A percentile compares a stretch with the other conserved stretches of the same genome.
Conservation (phyloP, 1,140 invertebrate genomes). For the Hylyphantes graminicola region DNA sequence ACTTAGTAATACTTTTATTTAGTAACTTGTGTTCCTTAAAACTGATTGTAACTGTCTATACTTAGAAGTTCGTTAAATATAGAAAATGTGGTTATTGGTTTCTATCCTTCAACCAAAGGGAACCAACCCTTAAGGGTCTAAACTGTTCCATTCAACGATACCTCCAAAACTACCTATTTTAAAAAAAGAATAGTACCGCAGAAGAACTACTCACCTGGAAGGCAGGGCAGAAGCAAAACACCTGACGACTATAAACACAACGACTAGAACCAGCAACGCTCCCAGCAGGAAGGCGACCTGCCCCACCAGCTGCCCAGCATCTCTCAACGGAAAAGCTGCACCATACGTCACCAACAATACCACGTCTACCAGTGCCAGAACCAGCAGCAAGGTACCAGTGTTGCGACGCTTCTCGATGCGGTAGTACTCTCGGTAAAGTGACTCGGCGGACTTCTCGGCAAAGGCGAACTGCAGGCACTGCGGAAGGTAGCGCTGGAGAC, state of each 20-base stretch:
- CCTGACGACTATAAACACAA: slow-evolving; percentile 24
- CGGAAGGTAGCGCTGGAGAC: slow-evolving; percentile 64
- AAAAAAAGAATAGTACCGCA: no score
- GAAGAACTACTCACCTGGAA: slow-evolving; percentile 7
- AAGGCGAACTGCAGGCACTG: slow-evolving; percentile 64
- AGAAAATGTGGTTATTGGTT: no score
- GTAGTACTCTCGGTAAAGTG: slow-evolving; percentile 65
- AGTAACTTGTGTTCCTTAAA: no score
- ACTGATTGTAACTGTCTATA: no score
- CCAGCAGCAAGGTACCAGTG: slow-evolving; percentile 61
- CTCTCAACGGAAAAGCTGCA: background rate
- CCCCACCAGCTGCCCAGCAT: background rate
- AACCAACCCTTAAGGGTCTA: no score
- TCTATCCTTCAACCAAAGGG: no score
- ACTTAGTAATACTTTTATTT: no score
- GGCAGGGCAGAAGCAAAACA: slow-evolving; percentile 26
- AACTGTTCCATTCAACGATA: no score
- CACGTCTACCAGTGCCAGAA: slow-evolving; percentile 61
- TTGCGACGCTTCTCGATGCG: slow-evolving; percentile 64
- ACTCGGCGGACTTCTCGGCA: slow-evolving; percentile 64
- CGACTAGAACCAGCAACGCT: slow-evolving; percentile 21
- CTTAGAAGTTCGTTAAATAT: no score
- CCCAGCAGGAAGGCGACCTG: slow-evolving; percentile 23
- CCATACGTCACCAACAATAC: slow-evolving; percentile 53
- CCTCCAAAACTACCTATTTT: no score